Evolutionary conservation across 2,797 vertebrate species (phyloP).

Genomic region (Urocyon cinereoargenteus): DNA sequence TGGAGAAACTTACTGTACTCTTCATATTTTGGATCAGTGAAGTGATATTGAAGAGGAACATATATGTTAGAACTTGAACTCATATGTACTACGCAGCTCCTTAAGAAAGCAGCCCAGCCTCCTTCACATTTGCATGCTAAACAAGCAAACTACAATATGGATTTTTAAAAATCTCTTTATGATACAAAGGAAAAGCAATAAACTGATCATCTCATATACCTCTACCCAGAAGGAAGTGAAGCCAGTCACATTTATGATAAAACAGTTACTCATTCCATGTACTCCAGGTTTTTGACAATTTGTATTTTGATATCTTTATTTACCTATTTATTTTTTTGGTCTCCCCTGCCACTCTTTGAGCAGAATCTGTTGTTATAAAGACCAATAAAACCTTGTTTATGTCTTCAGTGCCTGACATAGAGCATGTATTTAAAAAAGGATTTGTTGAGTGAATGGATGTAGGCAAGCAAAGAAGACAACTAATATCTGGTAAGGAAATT

Average conservation of each 20-base stretch:
- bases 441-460: neutral
- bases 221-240: neutral
- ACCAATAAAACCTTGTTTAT: neutral
- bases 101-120: neutral
- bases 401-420: neutral
- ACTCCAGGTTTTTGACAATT: neutral
- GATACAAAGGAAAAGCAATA: neutral
- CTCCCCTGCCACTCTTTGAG: neutral
- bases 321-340: neutral
- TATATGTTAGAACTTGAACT: conserved; percentile 35
- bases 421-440: neutral
- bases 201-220: neutral
- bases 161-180: neutral
- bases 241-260: neutral
- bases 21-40: conserved; percentile 2
- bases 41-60: neutral
- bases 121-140: neutral
- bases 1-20: neutral
- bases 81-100: neutral
- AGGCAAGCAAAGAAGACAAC: neutral
- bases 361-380: neutral
- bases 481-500: neutral
- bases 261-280: neutral
- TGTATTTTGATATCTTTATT: neutral
- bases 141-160: neutral